Base-by-base conservation (phyloP, 2,888 invertebrate genomes). In the Eristalinus aeneus region DNA sequence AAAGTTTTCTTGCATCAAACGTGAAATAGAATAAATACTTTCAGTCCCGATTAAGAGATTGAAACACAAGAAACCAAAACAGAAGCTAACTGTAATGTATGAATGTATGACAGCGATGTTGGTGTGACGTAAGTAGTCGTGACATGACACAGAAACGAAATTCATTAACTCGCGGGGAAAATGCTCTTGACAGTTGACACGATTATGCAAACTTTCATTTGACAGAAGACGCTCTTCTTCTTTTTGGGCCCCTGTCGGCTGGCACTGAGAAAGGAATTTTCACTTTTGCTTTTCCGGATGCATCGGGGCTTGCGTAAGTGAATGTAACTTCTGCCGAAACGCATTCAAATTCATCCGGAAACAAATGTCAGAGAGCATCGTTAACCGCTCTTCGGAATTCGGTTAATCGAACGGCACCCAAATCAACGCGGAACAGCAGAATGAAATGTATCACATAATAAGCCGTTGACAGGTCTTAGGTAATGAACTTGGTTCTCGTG, bases 21-120 rank as follows among this genome's bases (percentile, higher is more conserved):
- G 56, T 73, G 73, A 69, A 58, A 58, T 23, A 56, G 23, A 36
- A 68, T 32, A 68, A 65, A 46, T 46, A 16, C 16, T 56, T 23
- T 23, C 56, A 46, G 46, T 1, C 16, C 1, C 46, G 16, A 46
- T 46, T 46, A 16, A 16, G 46, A 16, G 16, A 46, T 46, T n/a
- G 39, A 46, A 27, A 27, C 27, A 27, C 1, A n/a, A 16, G 8
- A 5, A 39, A 16, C 6, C 27, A 63, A 63, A 11, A 67, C 1
- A 39, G 53, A 53, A 27, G 27, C 5, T 67, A 67, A 67, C 32
- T 32, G 53, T 67, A 32, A 53, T 53, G 67, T 16, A 11, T 53
- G 53, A 54, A 53, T 31, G n/a, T 46, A 46, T 46, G n/a, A 46
- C 46, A 46, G 8, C 46, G n/a, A 12, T n/a, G 4, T n/a, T 1